Conservation (phyloP, 1,140 invertebrate genomes). For the Aporrectodea caliginosa region DNA sequence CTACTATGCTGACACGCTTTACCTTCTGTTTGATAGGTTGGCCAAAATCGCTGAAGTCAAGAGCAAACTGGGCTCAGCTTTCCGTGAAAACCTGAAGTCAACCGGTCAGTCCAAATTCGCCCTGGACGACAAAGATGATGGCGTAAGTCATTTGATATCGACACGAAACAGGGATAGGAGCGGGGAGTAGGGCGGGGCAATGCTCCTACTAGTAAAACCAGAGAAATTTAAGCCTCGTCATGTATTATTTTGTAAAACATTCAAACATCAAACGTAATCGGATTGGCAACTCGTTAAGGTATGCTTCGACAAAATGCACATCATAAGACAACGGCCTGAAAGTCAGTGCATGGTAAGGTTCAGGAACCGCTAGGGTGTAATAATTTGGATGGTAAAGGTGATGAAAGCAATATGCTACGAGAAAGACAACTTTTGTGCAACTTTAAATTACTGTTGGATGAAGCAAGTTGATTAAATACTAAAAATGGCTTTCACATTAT, state of each 20-base stretch:
- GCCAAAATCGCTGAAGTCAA: conserved; percentile 21
- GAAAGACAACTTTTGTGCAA: no score
- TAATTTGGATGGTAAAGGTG: no score
- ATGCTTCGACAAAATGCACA: no score
- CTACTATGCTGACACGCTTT: no score
- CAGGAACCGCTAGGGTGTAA: no score
- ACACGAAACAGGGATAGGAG: not conserved
- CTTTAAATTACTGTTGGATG: no score
- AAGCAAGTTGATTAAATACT: no score
- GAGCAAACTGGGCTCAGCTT: conserved; percentile 63
- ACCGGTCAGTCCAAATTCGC: conserved; percentile 99
- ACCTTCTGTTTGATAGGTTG: not conserved
- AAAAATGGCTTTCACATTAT: no score
- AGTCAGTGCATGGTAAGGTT: no score
- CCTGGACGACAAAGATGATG: conserved; percentile 95
- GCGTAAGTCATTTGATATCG: conserved; percentile 54
- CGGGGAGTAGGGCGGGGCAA: not conserved
- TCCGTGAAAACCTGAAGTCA: conserved; percentile 97
- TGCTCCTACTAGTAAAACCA: not conserved
- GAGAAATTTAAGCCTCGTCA: not conserved
- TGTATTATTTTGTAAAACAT: not conserved
- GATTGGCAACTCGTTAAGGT: no score
- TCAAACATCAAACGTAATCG: not conserved
- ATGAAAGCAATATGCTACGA: no score
- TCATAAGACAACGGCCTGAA: no score